A percentile compares a stretch with the other conserved stretches of the same genome.
Evolutionary conservation across 2,113 vertebrate genomes (phyloP).

Genomic region (Paedocypris sp.): DNA sequence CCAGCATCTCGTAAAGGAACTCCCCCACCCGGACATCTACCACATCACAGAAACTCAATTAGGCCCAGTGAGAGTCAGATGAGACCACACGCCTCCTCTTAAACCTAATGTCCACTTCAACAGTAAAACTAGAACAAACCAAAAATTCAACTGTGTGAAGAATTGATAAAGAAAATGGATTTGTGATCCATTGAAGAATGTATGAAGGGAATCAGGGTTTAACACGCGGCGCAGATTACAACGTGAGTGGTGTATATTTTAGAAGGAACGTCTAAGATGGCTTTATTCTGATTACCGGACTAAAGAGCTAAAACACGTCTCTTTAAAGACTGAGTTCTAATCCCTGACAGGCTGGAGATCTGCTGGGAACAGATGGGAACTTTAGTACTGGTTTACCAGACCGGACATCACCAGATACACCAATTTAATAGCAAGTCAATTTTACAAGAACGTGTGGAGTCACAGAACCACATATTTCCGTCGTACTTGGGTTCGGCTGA

Average conservation of each 20-base stretch:
- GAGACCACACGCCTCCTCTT: slow-evolving; percentile 13
- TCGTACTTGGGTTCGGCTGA: slow-evolving; percentile 96
- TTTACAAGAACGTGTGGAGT: too few species aligned
- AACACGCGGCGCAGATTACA: too few species aligned
- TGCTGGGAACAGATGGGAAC: neutral
- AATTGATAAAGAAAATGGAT: too few species aligned
- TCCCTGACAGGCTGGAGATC: neutral
- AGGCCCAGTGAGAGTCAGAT: slow-evolving; percentile 25
- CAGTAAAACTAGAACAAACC: neutral
- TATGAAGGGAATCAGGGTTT: too few species aligned
- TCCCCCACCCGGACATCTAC: slow-evolving; percentile 94
- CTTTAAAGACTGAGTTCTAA: neutral
- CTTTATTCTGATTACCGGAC: neutral
- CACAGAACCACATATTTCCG: too few species aligned
- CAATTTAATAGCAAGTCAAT: too few species aligned
- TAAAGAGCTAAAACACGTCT: neutral
- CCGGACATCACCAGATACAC: too few species aligned
- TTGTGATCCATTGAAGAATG: too few species aligned
- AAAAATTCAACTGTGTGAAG: too few species aligned
- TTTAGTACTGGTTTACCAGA: neutral
- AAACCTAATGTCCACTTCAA: neutral
- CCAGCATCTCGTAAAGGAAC: slow-evolving; percentile 96
- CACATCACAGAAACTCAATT: slow-evolving; percentile 40
- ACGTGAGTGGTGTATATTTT: too few species aligned
- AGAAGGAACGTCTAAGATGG: neutral